Base-by-base conservation (phyloP, 1,140 invertebrate species). In the Holcopasites calliopsidis region DNA sequence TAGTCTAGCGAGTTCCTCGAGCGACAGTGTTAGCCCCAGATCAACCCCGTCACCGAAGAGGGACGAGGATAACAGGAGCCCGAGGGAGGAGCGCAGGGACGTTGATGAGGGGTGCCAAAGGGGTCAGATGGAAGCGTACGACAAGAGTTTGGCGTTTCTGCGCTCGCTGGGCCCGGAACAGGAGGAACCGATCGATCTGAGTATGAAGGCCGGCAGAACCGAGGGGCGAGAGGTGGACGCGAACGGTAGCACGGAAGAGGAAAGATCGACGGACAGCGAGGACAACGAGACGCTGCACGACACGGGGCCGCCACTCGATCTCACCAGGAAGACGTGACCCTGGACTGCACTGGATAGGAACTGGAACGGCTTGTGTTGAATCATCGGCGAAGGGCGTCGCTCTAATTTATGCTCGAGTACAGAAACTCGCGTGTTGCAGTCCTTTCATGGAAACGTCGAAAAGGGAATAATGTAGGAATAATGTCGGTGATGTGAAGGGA, bases 181-280 rank as follows among this genome's bases (percentile, higher is more conserved):
- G 70, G 95, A 96, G 1, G 93, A 95, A 76, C 96, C 96, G 1
- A 96, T 97, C 77, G 96, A 97, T 87, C 90, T 97, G 26, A 95
- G 95, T 16, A 93, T 95, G 77, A 95, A 95, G 88, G 92, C 93
- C 3, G 92, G 40, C 93, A 93, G 28, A 88, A 93, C 40, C 76
- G 93, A 81, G 89, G 92, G 78, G 89, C 89, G 31, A 44, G 80
- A 72, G 21, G 69, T 23, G 33, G 81, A 78, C 31, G 55, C 79
- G 40, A 26, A 55, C 3, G 79, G 71, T 31, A 74, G 73, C 21
- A 76, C 76, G 18, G 72, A 79, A 28, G 84, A 91, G 26, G 85
- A 91, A 18, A 80, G 76, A 40, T 80, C 79, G 40, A 81, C 77
- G 44, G 92, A 92, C 70, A 91, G 90, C n/a, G 85, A 91, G 62